These are phyloP conservation scores for Harpagus bidentatus DNA, from an alignment of 2,113 vertebrate genomes.

Conservation along the genomic window DNA sequence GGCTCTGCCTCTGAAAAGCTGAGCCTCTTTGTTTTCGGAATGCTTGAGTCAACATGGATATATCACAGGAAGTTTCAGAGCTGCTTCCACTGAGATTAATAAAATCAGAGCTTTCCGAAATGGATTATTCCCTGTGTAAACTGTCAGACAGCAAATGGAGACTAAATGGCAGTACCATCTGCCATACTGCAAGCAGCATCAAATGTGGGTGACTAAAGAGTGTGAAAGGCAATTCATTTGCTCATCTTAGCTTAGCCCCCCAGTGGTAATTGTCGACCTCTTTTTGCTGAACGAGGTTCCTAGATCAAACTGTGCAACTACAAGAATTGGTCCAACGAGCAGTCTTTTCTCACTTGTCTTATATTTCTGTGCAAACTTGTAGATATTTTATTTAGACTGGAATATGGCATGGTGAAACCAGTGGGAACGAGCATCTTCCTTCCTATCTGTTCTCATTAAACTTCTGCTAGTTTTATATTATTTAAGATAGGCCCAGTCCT, in stretches of 20 bases:
- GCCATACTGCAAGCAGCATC: not conserved
- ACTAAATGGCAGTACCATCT: not conserved
- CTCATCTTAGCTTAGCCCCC: not conserved
- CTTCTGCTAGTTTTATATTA: not conserved
- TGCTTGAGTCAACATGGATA: not conserved
- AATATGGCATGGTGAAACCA: not conserved
- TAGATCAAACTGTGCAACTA: not conserved
- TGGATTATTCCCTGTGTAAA: not conserved
- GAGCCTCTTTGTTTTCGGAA: not conserved
- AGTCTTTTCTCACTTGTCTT: not conserved
- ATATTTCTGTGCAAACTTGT: not conserved
- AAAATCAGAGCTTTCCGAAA: not conserved
- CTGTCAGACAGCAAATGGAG: not conserved
- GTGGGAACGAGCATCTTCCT: not conserved
- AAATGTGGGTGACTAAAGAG: not conserved
- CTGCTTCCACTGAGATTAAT: not conserved
- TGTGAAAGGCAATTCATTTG: not conserved
- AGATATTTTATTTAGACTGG: not conserved
- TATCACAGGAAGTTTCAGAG: not conserved
- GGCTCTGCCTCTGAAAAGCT: not conserved
- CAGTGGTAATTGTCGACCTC: not conserved
- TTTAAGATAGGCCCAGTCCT: not conserved
- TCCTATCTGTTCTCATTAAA: not conserved
- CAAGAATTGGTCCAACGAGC: not conserved
- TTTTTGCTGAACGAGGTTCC: not conserved